Evolutionary conservation across 2,888 invertebrate genomes (phyloP), one percentile per base, ranked within the genome.

Genomic region (Mythimna vitellina): DNA sequence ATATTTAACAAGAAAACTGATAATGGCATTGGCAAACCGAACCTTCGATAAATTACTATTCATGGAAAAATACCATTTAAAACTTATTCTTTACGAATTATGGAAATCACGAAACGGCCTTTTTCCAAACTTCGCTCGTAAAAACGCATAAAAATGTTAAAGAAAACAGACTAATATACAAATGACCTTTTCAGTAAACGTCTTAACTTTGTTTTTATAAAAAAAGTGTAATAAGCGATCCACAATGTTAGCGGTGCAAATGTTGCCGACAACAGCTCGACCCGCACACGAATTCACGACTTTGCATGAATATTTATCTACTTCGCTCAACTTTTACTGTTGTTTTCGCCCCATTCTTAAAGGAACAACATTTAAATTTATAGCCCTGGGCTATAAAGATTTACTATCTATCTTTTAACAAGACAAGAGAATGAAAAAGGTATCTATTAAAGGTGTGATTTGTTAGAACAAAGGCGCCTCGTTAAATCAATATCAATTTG

Each of bases 301-400:
- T 69, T 54, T 32, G 67, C 63, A 87, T 88, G 80, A 87, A 89
- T 89, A 89, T 88, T 87, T 84, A 89, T 86, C 71, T 73, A 69
- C 63, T 75, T 78, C 67, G 69, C 64, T 73, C 29, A 78, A 82
- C 63, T 76, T 83, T 83, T 76, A 76, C 73, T 64, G 63, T 65
- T 68, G 56, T 66, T 65, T 74, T 65, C 62, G 63, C 72, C 65
- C 73, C 64, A 73, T 80, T 81, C 71, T 83, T 78, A 78, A 64
- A 61, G 66, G 12, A 84, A 76, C 66, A 70, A 71, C 61, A 81
- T 82, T 74, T 78, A 81, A 80, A 86, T 88, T 78, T 85, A 84
- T 82, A 57, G 71, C 78, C n/a, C 54, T 29, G 29, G 35, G 72
- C 76, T 70, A 65, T 73, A 80, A 70, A 78, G 32, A 65, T 74